A percentile compares a stretch with the other conserved stretches of the same genome.
phyloP scores from a whole-genome alignment of 2,113 vertebrate species.

The Brevimyrus niger region DNA sequence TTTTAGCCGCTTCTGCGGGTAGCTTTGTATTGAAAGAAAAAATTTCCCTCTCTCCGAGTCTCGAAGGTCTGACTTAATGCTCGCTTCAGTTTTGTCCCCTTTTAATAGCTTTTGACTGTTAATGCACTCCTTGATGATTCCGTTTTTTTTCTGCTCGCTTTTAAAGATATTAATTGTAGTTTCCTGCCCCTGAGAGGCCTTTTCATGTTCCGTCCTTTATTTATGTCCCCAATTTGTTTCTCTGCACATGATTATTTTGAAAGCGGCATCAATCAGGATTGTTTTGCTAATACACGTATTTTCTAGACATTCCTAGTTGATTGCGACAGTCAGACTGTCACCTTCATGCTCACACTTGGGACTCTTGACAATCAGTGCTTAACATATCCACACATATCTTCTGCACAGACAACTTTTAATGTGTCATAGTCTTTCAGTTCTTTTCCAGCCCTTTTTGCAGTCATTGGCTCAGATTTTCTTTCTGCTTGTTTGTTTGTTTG shows the following conservation, averaged over 20 bases:
- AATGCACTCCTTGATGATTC: slow-evolving; percentile 8
- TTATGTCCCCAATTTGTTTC: background rate
- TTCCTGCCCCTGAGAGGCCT: background rate
- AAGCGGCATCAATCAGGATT: background rate
- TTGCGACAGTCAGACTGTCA: background rate
- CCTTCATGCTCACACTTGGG: background rate
- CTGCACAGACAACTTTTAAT: background rate
- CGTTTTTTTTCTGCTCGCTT: background rate
- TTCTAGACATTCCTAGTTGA: background rate
- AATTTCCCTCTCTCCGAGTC: background rate
- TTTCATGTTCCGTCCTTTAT: background rate
- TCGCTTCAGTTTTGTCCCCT: background rate
- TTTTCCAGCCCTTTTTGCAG: background rate
- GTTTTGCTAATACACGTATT: background rate
- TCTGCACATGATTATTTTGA: background rate
- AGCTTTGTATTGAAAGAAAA: no score
- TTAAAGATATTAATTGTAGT: background rate
- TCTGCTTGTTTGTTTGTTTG: background rate
- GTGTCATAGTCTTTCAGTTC: background rate
- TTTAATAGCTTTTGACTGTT: background rate
- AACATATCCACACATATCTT: background rate
- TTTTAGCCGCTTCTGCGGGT: background rate
- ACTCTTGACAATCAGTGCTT: background rate
- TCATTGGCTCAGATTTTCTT: background rate
- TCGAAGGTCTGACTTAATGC: background rate